Percentiles rank a stretch among this genome's conserved stretches.
Evolutionary conservation across 2,797 vertebrate genomes (phyloP).

Genomic region (Heteromormyrus szaboi): DNA sequence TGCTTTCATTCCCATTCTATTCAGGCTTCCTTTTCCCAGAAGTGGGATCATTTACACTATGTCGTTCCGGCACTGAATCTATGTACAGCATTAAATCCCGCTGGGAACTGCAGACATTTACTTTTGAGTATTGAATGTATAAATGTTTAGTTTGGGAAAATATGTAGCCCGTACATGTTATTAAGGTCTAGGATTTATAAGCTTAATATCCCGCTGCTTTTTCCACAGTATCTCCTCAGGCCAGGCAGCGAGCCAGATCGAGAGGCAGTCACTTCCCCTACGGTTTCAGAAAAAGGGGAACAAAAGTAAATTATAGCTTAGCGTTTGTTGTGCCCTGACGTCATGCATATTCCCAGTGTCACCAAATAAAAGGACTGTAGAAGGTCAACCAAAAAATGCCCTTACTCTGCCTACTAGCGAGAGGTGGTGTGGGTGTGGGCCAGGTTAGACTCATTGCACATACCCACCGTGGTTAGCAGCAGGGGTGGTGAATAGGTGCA

Average conservation of each 20-base stretch:
- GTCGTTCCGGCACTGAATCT: not conserved
- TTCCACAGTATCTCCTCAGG: not conserved
- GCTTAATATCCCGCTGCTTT: not conserved
- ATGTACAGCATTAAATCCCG: not conserved
- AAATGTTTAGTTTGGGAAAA: not conserved
- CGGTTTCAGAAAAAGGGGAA: not conserved
- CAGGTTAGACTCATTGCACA: not conserved
- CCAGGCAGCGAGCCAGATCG: not conserved
- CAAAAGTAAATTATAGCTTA: not conserved
- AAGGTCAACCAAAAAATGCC: not conserved
- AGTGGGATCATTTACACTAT: not conserved
- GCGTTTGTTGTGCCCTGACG: not conserved
- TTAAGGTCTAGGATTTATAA: not conserved
- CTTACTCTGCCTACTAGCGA: not conserved
- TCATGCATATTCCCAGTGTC: not conserved
- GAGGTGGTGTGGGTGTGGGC: not conserved
- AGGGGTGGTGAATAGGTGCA: not conserved
- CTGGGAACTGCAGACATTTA: not conserved
- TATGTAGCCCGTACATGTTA: not conserved
- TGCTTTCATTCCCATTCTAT: not conserved
- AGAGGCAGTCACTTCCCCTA: conserved; percentile 5
- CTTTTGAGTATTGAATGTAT: not conserved
- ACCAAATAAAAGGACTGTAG: not conserved
- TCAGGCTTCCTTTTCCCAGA: not conserved
- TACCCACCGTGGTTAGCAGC: not conserved